These are phyloP conservation scores for Aldabrachelys gigantea DNA, from an alignment of 2,113 vertebrate genomes.

Conservation along the genomic window DNA sequence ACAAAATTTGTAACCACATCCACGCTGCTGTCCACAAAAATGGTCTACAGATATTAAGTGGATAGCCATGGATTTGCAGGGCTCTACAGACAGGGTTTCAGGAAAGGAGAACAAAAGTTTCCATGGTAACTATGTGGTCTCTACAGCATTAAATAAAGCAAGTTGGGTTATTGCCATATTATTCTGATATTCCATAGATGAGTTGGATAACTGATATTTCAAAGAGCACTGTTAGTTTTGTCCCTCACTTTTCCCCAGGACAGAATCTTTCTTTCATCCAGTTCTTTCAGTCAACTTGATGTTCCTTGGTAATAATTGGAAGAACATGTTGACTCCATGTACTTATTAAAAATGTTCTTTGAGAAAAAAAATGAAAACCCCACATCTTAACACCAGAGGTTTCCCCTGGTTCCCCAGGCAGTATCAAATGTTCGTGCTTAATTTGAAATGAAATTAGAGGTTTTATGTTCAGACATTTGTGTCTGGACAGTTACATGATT, in stretches of 20 bases:
- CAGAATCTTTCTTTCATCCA: neutral
- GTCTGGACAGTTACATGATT: neutral
- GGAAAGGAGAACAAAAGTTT: slow-evolving; percentile 56
- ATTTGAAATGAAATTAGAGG: neutral
- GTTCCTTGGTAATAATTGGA: neutral
- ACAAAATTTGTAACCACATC: too few relatives aligned
- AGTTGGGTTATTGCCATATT: neutral
- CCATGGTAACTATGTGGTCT: slow-evolving; percentile 25
- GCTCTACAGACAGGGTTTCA: neutral
- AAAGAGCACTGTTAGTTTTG: neutral
- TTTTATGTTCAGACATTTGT: neutral
- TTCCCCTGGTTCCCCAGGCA: accelerated
- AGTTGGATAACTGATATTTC: neutral
- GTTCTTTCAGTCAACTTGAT: neutral
- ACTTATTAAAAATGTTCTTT: neutral
- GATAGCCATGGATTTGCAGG: too few relatives aligned
- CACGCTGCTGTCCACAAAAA: too few relatives aligned
- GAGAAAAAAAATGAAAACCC: neutral
- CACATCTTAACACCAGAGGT: neutral
- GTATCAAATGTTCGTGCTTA: neutral
- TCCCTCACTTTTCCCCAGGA: neutral
- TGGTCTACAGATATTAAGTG: too few relatives aligned
- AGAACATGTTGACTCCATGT: accelerated
- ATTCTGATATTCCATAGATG: neutral
- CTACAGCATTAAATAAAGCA: neutral